Conservation (phyloP, 2,888 invertebrate species). For the Odontocolon sp. region DNA sequence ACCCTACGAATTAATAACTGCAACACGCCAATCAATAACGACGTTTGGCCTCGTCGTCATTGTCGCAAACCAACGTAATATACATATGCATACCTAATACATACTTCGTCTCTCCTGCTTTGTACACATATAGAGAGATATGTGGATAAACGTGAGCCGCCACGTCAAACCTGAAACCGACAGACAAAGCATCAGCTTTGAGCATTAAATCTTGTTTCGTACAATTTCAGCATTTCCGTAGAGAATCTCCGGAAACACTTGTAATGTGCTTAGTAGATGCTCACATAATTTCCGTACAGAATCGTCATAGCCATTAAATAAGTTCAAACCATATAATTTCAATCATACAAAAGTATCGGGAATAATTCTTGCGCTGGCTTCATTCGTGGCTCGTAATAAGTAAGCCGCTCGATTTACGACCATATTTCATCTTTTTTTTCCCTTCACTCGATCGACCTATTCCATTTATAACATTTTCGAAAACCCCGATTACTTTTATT, state of each 20-base stretch:
- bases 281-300: too few relatives aligned
- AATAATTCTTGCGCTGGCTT: too few relatives aligned
- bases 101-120: background rate
- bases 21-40: conserved; percentile 78
- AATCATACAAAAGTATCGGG: too few relatives aligned
- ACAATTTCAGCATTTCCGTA: conserved; percentile 29
- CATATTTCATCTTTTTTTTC: too few relatives aligned
- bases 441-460: too few relatives aligned
- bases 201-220: conserved; percentile 25
- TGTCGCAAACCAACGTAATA: conserved; percentile 59
- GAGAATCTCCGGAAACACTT: conserved; percentile 19
- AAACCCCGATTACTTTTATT: conserved; percentile 13
- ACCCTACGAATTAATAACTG: conserved; percentile 79
- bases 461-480: conserved; percentile 45
- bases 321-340: too few relatives aligned
- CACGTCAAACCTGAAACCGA: conserved; percentile 29
- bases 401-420: conserved; percentile 51
- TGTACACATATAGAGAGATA: background rate
- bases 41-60: conserved; percentile 62
- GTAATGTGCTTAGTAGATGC: too few relatives aligned
- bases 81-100: conserved; percentile 54
- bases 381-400: conserved; percentile 49
- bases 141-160: background rate
- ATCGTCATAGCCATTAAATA: too few relatives aligned
- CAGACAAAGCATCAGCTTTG: conserved; percentile 32